Base-by-base conservation (phyloP, 2,888 invertebrate genomes). In the Chesias legatella region DNA sequence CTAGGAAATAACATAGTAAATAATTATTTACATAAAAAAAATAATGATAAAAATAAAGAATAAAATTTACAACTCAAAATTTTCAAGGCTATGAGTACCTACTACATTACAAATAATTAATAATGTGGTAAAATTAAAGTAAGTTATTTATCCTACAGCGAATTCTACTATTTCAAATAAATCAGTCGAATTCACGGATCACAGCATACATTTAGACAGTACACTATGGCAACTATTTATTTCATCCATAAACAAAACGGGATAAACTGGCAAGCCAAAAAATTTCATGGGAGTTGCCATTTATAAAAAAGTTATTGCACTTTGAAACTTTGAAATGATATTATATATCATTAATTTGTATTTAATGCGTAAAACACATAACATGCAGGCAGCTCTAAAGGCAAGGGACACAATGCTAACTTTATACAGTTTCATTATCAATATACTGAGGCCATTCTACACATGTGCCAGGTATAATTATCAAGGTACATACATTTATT, bases 51-150 rank as follows among this genome's bases (percentile, higher is more conserved):
- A 70, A 68, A 69, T 64, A 67, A 67, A 60, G 64, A 75, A 78
- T 77, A 79, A 83, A 84, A 84, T 84, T 59, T 83, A 85, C 83
- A 85, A 82, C 81, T 79, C 79, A 78, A 69, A 71, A 72, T 58
- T 72, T 76, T 76, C 58, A 67, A 66, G 60, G 56, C 52, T 61
- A 65, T 63, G 65, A 70, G 60, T 68, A 33, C 8, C 20, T 38
- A 67, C 65, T 72, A 63, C 63, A 3, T 17, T 17, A 17, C 13
- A 63, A 67, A 60, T 63, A 60, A 61, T 57, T 58, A 50, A 61
- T 63, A 70, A 58, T 53, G 55, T 52, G 52, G 54, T 67, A 60
- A 58, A 61, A 49, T 52, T 61, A 63, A 64, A 59, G 56, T 60
- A n/a, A n/a, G n/a, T n/a, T n/a, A n/a, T 65, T 60, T 52, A 60